Percentiles rank a stretch among this genome's conserved stretches.
phyloP scores from a whole-genome alignment of 1,140 invertebrate species.

The Drosophila ironensis region DNA sequence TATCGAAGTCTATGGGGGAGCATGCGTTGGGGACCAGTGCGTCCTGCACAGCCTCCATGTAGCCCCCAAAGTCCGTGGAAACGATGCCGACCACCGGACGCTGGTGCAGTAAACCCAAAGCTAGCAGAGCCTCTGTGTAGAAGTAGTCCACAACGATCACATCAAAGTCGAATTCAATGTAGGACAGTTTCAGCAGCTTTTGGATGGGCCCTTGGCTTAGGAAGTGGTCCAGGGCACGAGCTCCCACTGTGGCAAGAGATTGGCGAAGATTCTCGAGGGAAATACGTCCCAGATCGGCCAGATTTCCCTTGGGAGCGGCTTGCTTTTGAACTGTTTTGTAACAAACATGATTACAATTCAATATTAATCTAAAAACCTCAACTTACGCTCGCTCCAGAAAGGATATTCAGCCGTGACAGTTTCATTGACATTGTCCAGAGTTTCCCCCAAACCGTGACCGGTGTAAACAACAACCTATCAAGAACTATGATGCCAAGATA shows the following conservation, averaged over 20 bases:
- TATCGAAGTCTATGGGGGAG: conserved; percentile 59
- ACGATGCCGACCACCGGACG: conserved; percentile 80
- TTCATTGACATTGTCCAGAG: conserved; percentile 61
- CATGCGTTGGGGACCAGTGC: conserved; percentile 63
- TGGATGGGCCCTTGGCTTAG: conserved; percentile 47
- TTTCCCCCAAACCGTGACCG: conserved; percentile 59
- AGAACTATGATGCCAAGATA: not conserved
- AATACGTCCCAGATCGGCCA: conserved; percentile 44
- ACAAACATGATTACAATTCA: not conserved
- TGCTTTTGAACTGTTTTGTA: conserved; percentile 57
- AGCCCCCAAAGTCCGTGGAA: conserved; percentile 68
- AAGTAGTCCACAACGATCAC: conserved; percentile 82
- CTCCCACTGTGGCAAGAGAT: conserved; percentile 53
- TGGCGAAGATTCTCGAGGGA: conserved; percentile 35
- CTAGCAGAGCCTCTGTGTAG: conserved; percentile 81
- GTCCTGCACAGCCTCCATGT: conserved; percentile 71
- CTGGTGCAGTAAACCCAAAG: conserved; percentile 77
- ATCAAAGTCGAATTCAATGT: conserved; percentile 81
- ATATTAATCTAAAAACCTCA: not conserved
- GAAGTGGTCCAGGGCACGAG: conserved; percentile 57
- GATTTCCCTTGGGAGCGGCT: conserved; percentile 33
- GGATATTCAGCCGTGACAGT: conserved; percentile 60
- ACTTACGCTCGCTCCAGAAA: conserved; percentile 70
- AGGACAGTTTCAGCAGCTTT: conserved; percentile 38
- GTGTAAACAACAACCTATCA: conserved; percentile 60